A percentile compares a stretch with the other conserved stretches of the same genome.
Conservation (phyloP, 2,888 invertebrate species). For the Limnephilus auricula region DNA sequence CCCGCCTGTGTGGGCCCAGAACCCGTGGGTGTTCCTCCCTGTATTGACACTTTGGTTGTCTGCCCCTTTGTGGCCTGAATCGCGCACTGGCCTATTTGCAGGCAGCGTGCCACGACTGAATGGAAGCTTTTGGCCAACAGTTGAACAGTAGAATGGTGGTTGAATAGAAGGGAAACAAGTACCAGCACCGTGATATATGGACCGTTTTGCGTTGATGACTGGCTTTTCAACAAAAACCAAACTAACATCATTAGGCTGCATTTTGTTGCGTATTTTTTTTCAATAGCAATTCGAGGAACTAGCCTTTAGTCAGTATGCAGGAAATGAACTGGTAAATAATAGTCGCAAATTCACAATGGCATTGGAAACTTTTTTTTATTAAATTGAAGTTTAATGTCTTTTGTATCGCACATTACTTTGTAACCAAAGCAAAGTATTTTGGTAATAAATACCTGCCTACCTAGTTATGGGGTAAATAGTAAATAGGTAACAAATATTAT, state of each 20-base stretch:
- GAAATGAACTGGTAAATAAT: conserved; percentile 46
- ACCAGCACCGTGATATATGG: conserved; percentile 52
- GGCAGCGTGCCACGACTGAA: conserved; percentile 47
- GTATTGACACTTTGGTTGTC: conserved; percentile 60
- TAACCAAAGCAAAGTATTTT: background rate
- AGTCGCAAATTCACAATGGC: conserved; percentile 13
- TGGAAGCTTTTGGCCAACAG: conserved; percentile 15
- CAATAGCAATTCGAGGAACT: conserved; percentile 46
- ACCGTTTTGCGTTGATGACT: conserved; percentile 58
- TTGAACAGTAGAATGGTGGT: background rate
- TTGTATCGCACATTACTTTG: background rate
- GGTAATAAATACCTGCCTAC: background rate
- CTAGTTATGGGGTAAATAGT: background rate
- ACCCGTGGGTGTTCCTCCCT: conserved; percentile 64
- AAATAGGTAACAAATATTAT: too few species aligned
- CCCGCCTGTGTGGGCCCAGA: conserved; percentile 55
- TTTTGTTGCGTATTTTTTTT: conserved; percentile 51
- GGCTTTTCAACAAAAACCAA: conserved; percentile 62
- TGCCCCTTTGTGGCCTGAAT: conserved; percentile 57
- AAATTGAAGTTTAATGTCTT: conserved; percentile 20
- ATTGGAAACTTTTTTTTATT: background rate
- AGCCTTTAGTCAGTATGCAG: conserved; percentile 30
- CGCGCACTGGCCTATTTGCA: conserved; percentile 61
- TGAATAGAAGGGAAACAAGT: conserved; percentile 38
- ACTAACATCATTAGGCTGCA: conserved; percentile 53